Evolutionary conservation across 2,888 invertebrate species (phyloP).

Genomic region (Imbricaverruca yamaguchii): DNA sequence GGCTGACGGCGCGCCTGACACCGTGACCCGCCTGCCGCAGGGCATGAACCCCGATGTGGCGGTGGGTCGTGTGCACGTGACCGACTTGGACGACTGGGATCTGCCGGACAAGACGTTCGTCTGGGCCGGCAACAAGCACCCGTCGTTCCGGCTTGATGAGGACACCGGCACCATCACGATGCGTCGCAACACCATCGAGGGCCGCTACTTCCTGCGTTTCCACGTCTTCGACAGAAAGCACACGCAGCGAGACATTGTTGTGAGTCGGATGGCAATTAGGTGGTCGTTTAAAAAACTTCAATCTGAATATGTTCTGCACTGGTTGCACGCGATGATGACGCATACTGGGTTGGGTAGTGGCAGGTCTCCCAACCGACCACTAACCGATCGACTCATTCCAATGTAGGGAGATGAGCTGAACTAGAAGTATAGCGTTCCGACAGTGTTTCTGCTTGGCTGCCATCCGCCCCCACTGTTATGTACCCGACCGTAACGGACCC

Average conservation of each 20-base stretch:
- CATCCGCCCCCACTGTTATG: no score
- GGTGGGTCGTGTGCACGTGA: constrained; percentile 92
- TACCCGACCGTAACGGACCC: no score
- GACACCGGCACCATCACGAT: constrained; percentile 93
- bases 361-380: no score
- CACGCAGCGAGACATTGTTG: constrained; percentile 83
- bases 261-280: neutral
- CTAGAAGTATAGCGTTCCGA: no score
- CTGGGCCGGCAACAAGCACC: constrained; percentile 65
- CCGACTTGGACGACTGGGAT: constrained; percentile 98
- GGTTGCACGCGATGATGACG: no score
- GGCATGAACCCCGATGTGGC: constrained; percentile 81
- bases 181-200: constrained; percentile 84
- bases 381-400: no score
- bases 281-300: no score
- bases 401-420: no score
- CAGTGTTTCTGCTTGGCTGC: no score
- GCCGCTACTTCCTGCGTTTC: constrained; percentile 47
- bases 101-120: constrained; percentile 94
- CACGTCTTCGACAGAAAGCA: constrained; percentile 90
- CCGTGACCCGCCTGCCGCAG: constrained; percentile 43
- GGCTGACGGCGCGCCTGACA: neutral
- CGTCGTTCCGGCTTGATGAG: constrained; percentile 77
- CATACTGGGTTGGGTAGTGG: no score
- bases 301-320: no score